phyloP scores from a whole-genome alignment of 2,113 vertebrate genomes.

The Hippocampus comes region DNA sequence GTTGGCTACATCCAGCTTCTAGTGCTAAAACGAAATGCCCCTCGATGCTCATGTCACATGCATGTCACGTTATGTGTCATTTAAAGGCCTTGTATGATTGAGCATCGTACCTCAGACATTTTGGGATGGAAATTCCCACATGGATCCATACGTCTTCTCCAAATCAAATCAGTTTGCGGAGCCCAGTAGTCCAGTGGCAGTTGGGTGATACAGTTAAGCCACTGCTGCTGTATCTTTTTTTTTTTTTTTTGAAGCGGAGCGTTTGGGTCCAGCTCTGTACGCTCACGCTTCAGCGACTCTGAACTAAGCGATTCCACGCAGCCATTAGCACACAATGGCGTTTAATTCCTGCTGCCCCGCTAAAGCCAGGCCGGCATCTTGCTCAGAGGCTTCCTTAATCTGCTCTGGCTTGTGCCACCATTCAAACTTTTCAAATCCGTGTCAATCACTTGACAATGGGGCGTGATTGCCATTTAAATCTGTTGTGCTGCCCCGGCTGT shows the following conservation, averaged over 20 bases:
- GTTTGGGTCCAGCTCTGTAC: slow-evolving; percentile 47
- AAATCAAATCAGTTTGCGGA: neutral
- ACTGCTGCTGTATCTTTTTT: slow-evolving; percentile 1
- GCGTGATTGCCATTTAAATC: slow-evolving; percentile 41
- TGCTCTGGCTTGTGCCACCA: slow-evolving; percentile 60
- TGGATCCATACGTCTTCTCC: neutral
- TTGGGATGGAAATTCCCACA: neutral
- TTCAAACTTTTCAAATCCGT: slow-evolving; percentile 46
- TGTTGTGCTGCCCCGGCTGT: slow-evolving; percentile 17
- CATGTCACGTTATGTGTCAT: neutral
- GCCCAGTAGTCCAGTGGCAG: slow-evolving; percentile 11
- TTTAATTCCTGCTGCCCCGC: slow-evolving; percentile 63
- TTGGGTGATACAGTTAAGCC: slow-evolving; percentile 25
- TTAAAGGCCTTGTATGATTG: neutral
- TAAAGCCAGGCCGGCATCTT: slow-evolving; percentile 50
- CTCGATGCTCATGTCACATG: neutral
- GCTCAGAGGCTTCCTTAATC: slow-evolving; percentile 59
- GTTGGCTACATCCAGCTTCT: slow-evolving; percentile 8
- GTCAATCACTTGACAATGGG: slow-evolving; percentile 36
- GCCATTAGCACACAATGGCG: slow-evolving; percentile 68
- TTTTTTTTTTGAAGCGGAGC: slow-evolving; percentile 25
- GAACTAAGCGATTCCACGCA: slow-evolving; percentile 69
- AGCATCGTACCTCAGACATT: neutral
- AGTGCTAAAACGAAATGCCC: neutral
- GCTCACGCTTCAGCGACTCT: slow-evolving; percentile 58